Evolutionary conservation across 2,888 invertebrate species (phyloP), one percentile per base, ranked within the genome.

Genomic region (Phymatocera aterrima): DNA sequence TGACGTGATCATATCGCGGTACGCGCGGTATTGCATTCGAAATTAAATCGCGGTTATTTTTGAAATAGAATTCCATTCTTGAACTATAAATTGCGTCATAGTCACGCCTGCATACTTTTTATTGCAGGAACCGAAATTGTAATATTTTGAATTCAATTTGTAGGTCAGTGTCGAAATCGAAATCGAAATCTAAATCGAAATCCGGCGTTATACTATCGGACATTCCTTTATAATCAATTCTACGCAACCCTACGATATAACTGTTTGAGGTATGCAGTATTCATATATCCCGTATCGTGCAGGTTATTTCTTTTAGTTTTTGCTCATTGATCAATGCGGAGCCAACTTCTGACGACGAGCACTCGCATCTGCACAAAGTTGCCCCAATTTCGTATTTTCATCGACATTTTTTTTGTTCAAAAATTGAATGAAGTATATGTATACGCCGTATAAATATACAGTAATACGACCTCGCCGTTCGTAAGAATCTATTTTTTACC

Each of bases 1-100:
- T 68, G 68, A 68, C 68, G 68, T 46, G 46, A 46, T 68, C 68
- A 43, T 46, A 68, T 21, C 34, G n/a, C 68, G 12, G 46, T 68
- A 24, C 68, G 68, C 34, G 28, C 46, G 28, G 68, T n/a, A 68
- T 46, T 68, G 68, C 68, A 68, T 68, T 46, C 43, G 46, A 28
- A 68, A 68, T 46, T 68, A n/a, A n/a, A 68, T 46, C 28, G 46
- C 68, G 24, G 24, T 68, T 68, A 46, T 43, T 28, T 28, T 64
- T 37, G 21, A 64, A 37, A 37, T 37, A 64, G 12, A 10, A 31
- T 6, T 64, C 10, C 37, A 37, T 18, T 37, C 37, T 64, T n/a
- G 37, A 64, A 64, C 5, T 64, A 37, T 64, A 18, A 37, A 64
- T n/a, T 64, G 61, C 61, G 37, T 64, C 37, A 64, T 37, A 37